phyloP scores from a whole-genome alignment of 2,113 vertebrate genomes.

The Stictonetta naevosa region DNA sequence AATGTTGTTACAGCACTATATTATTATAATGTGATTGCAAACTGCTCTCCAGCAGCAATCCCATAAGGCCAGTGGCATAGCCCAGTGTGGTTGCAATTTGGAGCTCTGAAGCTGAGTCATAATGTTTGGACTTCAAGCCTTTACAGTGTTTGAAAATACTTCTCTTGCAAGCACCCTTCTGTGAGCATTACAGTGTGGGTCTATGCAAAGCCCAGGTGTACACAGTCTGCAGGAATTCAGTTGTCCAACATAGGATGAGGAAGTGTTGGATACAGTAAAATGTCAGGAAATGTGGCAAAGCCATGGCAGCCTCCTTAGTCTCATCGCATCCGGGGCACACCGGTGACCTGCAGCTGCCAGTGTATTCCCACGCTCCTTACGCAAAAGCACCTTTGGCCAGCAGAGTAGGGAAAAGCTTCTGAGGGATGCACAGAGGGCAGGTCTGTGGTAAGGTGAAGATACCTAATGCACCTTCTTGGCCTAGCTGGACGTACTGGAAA shows the following conservation, averaged over 20 bases:
- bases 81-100: neutral
- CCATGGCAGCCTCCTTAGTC: neutral
- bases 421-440: neutral
- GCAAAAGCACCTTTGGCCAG: neutral
- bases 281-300: neutral
- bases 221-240: neutral
- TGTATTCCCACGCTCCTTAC: neutral
- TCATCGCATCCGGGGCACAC: neutral
- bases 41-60: neutral
- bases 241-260: neutral
- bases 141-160: neutral
- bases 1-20: neutral
- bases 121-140: neutral
- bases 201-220: neutral
- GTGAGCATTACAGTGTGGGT: neutral
- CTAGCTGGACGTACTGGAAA: neutral
- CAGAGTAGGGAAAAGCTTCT: neutral
- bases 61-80: neutral
- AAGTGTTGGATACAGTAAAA: neutral
- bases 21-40: neutral
- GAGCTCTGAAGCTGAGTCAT: neutral
- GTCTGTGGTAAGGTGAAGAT: neutral
- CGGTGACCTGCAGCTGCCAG: neutral
- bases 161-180: neutral
- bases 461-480: neutral